Percentiles rank a stretch among this genome's conserved stretches.
Conservation (phyloP, 2,888 invertebrate genomes). For the Heteropelma amictum region DNA sequence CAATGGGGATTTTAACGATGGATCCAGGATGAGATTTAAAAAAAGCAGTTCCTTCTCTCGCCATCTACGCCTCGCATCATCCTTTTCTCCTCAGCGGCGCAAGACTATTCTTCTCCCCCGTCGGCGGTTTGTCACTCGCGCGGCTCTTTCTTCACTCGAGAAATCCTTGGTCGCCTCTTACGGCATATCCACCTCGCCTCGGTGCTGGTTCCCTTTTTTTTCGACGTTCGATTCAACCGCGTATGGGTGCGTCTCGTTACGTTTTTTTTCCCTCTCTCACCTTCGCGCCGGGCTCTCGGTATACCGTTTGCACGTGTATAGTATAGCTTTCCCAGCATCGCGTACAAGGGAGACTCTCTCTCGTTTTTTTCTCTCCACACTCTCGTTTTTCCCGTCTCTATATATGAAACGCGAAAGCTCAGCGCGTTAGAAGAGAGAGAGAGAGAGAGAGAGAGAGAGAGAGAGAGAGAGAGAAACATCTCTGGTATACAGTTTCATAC, state of each 20-base stretch:
- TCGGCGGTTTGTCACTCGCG: constrained; percentile 63
- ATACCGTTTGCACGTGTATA: too few species aligned
- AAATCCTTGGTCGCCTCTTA: constrained; percentile 23
- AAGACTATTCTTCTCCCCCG: constrained; percentile 70
- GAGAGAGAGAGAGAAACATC: constrained; percentile 10
- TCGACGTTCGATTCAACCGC: constrained; percentile 44
- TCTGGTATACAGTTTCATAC: constrained; percentile 50
- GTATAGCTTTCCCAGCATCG: neutral
- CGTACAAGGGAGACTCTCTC: constrained; percentile 45
- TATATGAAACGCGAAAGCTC: constrained; percentile 15
- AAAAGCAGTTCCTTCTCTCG: too few species aligned
- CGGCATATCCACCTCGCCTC: neutral
- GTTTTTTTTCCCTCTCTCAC: constrained; percentile 7
- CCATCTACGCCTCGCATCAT: too few species aligned
- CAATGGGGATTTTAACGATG: constrained; percentile 23
- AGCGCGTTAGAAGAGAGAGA: too few species aligned
- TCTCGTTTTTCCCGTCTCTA: constrained; percentile 55
- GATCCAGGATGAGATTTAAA: neutral
- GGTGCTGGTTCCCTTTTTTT: constrained; percentile 1
- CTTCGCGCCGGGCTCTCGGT: too few species aligned
- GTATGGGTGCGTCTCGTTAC: constrained; percentile 26
- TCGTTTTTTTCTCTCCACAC: too few species aligned
- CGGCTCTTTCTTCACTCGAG: neutral
- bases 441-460: too few species aligned
- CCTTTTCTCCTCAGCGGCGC: constrained; percentile 43